A percentile compares a stretch with the other conserved stretches of the same genome.
Evolutionary conservation across 2,888 invertebrate genomes (phyloP).

Genomic region (Lepidocyrtoides sp.): DNA sequence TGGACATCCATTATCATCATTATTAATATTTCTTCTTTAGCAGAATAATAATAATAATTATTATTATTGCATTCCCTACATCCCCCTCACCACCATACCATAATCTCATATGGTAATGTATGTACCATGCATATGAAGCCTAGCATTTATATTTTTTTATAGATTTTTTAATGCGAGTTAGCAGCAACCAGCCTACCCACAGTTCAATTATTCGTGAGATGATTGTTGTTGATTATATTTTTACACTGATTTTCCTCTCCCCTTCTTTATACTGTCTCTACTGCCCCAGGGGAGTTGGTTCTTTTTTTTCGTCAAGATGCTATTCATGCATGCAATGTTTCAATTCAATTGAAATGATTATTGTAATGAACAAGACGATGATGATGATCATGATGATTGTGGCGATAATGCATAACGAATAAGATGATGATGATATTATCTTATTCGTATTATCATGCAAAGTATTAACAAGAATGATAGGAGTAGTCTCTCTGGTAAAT

Average conservation of each 20-base stretch:
- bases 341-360: slow-evolving; percentile 60
- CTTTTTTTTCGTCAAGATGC: background rate
- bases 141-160: slow-evolving; percentile 34
- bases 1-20: slow-evolving; percentile 65
- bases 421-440: slow-evolving; percentile 16
- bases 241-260: background rate
- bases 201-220: slow-evolving; percentile 59
- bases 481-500: background rate
- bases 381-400: background rate
- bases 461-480: background rate
- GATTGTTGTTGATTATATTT: slow-evolving; percentile 51
- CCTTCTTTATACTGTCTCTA: background rate
- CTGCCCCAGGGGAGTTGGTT: slow-evolving; percentile 21
- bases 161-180: background rate
- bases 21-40: slow-evolving; percentile 42
- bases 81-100: background rate
- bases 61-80: slow-evolving; percentile 2
- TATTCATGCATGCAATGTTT: slow-evolving; percentile 29
- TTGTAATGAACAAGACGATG: slow-evolving; percentile 46
- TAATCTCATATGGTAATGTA: background rate
- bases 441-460: background rate
- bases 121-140: too few relatives aligned
- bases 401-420: slow-evolving; percentile 45
- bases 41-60: too few relatives aligned
- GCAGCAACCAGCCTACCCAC: slow-evolving; percentile 42